phyloP scores from a whole-genome alignment of 2,797 vertebrate species.

The Paramormyrops hopkinsi region DNA sequence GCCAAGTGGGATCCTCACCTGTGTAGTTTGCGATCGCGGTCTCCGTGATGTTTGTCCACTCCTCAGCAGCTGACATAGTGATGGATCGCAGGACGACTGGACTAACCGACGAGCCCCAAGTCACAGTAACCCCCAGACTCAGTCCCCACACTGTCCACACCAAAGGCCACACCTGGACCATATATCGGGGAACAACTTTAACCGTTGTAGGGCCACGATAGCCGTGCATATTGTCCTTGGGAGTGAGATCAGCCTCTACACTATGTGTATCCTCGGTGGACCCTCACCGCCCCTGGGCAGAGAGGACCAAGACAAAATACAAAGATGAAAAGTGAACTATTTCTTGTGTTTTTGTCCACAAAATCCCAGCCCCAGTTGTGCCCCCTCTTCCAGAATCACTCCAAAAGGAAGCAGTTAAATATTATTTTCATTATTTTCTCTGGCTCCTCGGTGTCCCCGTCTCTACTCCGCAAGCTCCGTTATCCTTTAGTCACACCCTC shows the following conservation, averaged over 20 bases:
- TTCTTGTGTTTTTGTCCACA: background rate
- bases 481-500: background rate
- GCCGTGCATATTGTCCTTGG: background rate
- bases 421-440: slow-evolving; percentile 1
- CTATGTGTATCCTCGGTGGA: slow-evolving; percentile 7
- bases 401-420: background rate
- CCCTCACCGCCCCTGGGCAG: background rate
- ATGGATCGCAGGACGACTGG: slow-evolving; percentile 15
- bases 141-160: slow-evolving; percentile 25
- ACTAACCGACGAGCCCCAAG: slow-evolving; percentile 23
- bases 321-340: background rate
- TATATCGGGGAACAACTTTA: background rate
- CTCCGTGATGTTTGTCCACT: slow-evolving; percentile 23
- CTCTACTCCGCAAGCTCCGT: background rate
- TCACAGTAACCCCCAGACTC: background rate
- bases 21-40: slow-evolving; percentile 24
- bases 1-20: slow-evolving; percentile 29
- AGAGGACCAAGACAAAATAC: background rate
- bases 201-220: slow-evolving; percentile 12
- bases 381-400: background rate
- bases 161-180: slow-evolving; percentile 10
- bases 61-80: slow-evolving; percentile 8
- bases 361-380: background rate
- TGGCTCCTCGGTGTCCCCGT: background rate
- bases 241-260: background rate